These are phyloP conservation scores for Misgurnus anguillicaudatus DNA, from an alignment of 2,113 vertebrate genomes.

Conservation along the genomic window DNA sequence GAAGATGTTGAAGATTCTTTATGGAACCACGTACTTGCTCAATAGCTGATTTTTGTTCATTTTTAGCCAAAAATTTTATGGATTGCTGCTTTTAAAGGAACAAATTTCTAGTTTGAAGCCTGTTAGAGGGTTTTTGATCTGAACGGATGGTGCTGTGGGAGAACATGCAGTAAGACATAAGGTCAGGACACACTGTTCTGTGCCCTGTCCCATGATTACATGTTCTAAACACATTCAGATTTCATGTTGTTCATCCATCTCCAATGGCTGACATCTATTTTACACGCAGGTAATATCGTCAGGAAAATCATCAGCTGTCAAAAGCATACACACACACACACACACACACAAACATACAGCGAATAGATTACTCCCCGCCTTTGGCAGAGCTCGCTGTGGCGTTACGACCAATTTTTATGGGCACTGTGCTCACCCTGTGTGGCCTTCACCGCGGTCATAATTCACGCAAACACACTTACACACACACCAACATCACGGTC, in stretches of 20 bases:
- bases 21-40: too few species aligned
- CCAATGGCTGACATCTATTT: conserved; percentile 44
- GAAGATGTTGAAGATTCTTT: too few species aligned
- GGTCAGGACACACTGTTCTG: conserved; percentile 50
- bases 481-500: conserved; percentile 10
- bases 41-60: too few species aligned
- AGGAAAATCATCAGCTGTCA: conserved; percentile 46
- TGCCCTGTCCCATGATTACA: conserved; percentile 16
- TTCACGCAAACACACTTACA: conserved; percentile 37
- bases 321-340: conserved; percentile 9
- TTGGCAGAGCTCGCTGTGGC: conserved; percentile 37
- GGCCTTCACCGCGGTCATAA: conserved; percentile 45
- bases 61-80: too few species aligned
- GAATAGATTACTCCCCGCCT: conserved; percentile 48
- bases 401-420: conserved; percentile 53
- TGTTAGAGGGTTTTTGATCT: too few species aligned
- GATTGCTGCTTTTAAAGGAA: conserved; percentile 7
- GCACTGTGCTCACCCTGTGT: conserved; percentile 40
- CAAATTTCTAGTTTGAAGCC: too few species aligned
- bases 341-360: conserved; percentile 10
- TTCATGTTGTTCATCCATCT: conserved; percentile 34
- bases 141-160: too few species aligned
- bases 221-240: conserved; percentile 26
- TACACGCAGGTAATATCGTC: conserved; percentile 46
- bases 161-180: conserved; percentile 39